phyloP scores from a whole-genome alignment of 2,888 invertebrate species.

The Byasa hedistus region DNA sequence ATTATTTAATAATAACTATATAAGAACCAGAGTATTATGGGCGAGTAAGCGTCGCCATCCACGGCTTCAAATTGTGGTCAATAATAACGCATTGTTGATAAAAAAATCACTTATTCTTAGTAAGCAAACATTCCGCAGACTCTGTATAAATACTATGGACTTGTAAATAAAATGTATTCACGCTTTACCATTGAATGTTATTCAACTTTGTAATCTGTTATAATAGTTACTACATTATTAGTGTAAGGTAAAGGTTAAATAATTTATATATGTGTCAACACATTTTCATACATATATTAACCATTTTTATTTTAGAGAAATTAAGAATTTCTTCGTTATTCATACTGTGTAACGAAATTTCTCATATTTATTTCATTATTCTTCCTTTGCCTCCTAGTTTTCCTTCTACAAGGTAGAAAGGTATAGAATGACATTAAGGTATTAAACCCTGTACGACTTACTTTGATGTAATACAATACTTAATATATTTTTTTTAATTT shows the following conservation, averaged over 20 bases:
- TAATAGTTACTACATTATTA: not conserved
- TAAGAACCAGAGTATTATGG: too few species aligned
- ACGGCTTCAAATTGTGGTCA: not conserved
- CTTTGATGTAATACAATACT: too few species aligned
- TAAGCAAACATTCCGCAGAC: not conserved
- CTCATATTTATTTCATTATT: not conserved
- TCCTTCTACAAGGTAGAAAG: too few species aligned
- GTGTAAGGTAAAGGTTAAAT: not conserved
- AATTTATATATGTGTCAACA: not conserved
- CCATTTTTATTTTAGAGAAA: not conserved
- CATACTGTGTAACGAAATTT: not conserved
- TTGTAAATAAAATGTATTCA: conserved; percentile 30
- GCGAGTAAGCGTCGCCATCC: too few species aligned
- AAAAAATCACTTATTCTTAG: not conserved
- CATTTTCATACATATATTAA: not conserved
- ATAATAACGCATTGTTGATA: not conserved
- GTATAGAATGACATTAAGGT: too few species aligned
- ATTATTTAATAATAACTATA: too few species aligned
- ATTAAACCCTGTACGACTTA: too few species aligned
- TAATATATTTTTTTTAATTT: too few species aligned
- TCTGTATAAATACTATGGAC: conserved; percentile 4
- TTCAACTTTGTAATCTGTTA: conserved; percentile 15
- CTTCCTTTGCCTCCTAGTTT: not conserved
- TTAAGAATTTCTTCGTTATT: not conserved
- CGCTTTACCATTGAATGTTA: conserved; percentile 11